Evolutionary conservation across 2,113 vertebrate species (phyloP).

Genomic region (Apodemus sylvaticus): DNA sequence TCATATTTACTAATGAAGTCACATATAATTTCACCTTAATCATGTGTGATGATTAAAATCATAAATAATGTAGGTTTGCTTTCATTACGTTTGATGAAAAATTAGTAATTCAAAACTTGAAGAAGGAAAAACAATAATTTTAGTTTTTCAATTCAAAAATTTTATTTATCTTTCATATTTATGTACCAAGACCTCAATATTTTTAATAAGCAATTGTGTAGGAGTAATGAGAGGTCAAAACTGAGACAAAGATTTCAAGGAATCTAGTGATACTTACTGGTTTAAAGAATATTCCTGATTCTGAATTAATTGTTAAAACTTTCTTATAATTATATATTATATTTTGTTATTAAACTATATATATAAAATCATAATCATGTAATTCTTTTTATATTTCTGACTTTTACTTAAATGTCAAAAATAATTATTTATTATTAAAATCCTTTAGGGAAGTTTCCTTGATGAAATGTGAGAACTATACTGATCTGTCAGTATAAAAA

Average conservation of each 20-base stretch:
- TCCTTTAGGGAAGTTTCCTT: neutral
- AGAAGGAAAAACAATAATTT: neutral
- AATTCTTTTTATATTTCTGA: neutral
- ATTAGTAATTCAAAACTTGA: neutral
- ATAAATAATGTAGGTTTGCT: neutral
- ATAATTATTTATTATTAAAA: neutral
- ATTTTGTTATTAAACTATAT: neutral
- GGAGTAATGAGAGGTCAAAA: neutral
- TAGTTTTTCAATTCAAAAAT: neutral
- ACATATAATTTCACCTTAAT: neutral
- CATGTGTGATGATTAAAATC: constrained; percentile 25
- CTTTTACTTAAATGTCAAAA: neutral
- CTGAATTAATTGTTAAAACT: neutral
- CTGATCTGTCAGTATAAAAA: neutral
- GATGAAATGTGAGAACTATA: neutral
- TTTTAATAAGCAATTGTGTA: neutral
- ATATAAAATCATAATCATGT: neutral
- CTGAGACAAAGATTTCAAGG: neutral
- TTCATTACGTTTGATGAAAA: constrained; percentile 37
- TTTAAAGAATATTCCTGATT: neutral
- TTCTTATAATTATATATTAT: neutral
- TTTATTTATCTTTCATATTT: neutral
- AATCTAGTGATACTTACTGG: neutral
- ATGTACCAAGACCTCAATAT: neutral
- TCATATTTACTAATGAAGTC: constrained; percentile 18